Evolutionary conservation across 2,113 vertebrate species (phyloP), one percentile per base, ranked within the genome.

Genomic region (Actenoides lindsayi): DNA sequence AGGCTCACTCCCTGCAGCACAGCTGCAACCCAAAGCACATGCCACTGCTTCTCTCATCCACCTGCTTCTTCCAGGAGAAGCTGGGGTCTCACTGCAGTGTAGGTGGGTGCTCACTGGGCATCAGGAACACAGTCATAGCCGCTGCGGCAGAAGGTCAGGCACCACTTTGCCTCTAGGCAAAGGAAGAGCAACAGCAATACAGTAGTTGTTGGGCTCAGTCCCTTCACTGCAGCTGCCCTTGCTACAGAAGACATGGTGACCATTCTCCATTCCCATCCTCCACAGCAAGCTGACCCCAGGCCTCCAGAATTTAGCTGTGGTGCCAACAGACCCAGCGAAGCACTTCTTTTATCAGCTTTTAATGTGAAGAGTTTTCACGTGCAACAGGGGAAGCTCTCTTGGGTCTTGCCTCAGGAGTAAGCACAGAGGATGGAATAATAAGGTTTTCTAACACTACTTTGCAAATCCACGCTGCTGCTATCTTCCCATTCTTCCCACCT

Each of bases 1-100:
- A 53, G 0, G 0, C 28, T 64, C 44, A 31, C 9, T 51, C 62
- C 1, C 1, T 24, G 48, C 62, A 64, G 70, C 75, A 89, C 65
- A 71, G 62, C 68, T 4, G 6, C 33, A 74, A 80, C 89, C 42
- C 35, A 86, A 86, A 93, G 60, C 35, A 62, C 12, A 7, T 21
- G 28, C 31, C 53, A 67, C 39, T 16, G 8, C 24, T 82, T 60
- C 21, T 78, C 25, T 84, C 77, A 78, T 16, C 50, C 31, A 65
- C 23, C 16, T 4, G 6, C 71, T 83, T 15, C 73, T 73, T 17
- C 46, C 23, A 84, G 60, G 62, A 89, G 67, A 84, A 28, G 13
- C 65, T 84, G 50, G 28, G 14, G 50, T 62, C n/a, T 50, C 56
- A 17, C 0, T 30, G 20, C 5, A 15, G 16, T 1, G 6, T 78